A percentile compares a stretch with the other conserved stretches of the same genome.
Conservation (phyloP, 2,888 invertebrate species). For the Apamea anceps region DNA sequence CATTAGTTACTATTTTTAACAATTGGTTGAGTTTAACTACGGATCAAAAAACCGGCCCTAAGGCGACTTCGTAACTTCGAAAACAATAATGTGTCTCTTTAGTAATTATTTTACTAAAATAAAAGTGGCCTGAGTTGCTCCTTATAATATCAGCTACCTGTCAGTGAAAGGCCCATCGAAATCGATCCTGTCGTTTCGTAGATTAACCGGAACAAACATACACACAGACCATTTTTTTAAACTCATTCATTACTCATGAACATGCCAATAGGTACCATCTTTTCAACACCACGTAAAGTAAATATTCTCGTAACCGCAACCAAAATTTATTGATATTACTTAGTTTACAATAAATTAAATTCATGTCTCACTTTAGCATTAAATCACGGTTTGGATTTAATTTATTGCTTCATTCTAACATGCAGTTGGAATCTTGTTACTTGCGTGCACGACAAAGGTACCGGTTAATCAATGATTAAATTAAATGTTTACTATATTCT, state of each 20-base stretch:
- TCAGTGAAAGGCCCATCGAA: no score
- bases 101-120: no score
- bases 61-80: no score
- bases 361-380: background rate
- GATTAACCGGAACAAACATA: no score
- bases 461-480: conserved; percentile 65
- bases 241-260: background rate
- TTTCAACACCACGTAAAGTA: background rate
- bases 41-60: no score
- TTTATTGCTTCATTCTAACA: conserved; percentile 49
- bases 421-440: conserved; percentile 28
- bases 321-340: conserved; percentile 1
- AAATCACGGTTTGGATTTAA: background rate
- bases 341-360: conserved; percentile 7
- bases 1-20: no score
- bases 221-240: no score
- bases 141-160: no score
- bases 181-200: no score
- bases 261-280: background rate
- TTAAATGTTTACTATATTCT: conserved; percentile 58
- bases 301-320: background rate
- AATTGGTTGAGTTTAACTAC: no score
- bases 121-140: no score
- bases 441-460: conserved; percentile 51
- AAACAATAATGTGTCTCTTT: no score